A percentile compares a stretch with the other conserved stretches of the same genome.
Conservation (phyloP, 2,113 vertebrate species). For the Pygoscelis adeliae region DNA sequence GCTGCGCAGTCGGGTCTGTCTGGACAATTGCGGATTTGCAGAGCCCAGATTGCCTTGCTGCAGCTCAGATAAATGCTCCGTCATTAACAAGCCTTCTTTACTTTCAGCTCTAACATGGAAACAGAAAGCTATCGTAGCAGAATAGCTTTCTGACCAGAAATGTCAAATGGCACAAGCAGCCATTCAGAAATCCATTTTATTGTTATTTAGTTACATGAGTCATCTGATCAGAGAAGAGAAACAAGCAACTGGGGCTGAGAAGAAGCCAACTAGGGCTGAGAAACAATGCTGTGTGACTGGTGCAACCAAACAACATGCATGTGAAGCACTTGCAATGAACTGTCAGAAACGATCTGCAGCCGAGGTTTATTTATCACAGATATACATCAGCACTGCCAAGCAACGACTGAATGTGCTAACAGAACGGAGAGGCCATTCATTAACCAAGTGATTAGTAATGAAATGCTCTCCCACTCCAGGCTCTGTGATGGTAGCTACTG, state of each 20-base stretch:
- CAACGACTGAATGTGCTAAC: neutral
- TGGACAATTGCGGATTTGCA: neutral
- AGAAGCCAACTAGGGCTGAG: neutral
- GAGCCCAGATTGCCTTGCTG: neutral
- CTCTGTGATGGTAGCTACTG: neutral
- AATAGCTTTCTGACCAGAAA: neutral
- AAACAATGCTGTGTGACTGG: neutral
- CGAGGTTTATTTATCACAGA: neutral
- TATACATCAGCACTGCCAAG: neutral
- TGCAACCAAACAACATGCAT: neutral
- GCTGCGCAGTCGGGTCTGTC: neutral
- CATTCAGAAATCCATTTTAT: conserved; percentile 1
- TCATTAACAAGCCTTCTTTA: neutral
- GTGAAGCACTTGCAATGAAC: neutral
- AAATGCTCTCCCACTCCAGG: neutral
- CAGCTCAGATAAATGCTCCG: neutral
- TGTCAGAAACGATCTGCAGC: neutral
- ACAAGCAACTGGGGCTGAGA: neutral
- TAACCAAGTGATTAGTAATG: neutral
- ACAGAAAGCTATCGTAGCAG: neutral
- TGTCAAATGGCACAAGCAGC: neutral
- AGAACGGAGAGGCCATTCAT: neutral
- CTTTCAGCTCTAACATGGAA: neutral
- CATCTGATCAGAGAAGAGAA: neutral
- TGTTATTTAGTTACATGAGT: neutral